Percentiles rank a stretch among this genome's conserved stretches.
Conservation (phyloP, 2,797 vertebrate genomes). For the Gadopsis bispinosus region DNA sequence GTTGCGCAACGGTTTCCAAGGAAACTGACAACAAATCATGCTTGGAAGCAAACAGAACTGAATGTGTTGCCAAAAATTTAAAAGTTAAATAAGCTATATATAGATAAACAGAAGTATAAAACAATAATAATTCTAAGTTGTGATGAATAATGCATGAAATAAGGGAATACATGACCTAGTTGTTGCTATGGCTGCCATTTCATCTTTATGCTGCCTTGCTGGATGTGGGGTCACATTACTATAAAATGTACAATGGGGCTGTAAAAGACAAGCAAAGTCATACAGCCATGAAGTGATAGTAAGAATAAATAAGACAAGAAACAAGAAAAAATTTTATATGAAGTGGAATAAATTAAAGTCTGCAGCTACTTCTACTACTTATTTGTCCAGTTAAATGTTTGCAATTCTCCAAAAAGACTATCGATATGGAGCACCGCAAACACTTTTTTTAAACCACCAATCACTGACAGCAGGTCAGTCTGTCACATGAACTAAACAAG, state of each 20-base stretch:
- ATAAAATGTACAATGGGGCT: neutral
- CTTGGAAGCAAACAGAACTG: constrained; percentile 1
- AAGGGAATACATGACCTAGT: neutral
- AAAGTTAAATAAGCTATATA: neutral
- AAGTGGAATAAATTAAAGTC: neutral
- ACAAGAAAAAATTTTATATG: neutral
- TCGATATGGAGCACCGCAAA: constrained; percentile 6
- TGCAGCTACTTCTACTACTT: neutral
- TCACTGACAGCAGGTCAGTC: constrained; percentile 21
- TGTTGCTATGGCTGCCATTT: neutral
- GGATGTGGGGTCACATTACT: neutral
- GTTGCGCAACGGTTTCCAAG: constrained; percentile 20
- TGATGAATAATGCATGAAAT: neutral
- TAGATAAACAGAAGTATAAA: neutral
- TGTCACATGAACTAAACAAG: constrained; percentile 32
- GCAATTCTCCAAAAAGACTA: neutral
- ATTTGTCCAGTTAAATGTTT: neutral
- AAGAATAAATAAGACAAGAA: neutral
- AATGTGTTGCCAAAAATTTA: constrained; percentile 12
- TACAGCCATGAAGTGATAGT: neutral
- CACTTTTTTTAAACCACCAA: neutral
- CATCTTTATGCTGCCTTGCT: neutral
- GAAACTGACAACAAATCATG: constrained; percentile 23
- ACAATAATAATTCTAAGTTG: neutral
- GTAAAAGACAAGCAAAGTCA: neutral